A percentile compares a stretch with the other conserved stretches of the same genome.
These are phyloP conservation scores for Ethmia dodecea DNA, from an alignment of 2,888 invertebrate species.

Conservation along the genomic window DNA sequence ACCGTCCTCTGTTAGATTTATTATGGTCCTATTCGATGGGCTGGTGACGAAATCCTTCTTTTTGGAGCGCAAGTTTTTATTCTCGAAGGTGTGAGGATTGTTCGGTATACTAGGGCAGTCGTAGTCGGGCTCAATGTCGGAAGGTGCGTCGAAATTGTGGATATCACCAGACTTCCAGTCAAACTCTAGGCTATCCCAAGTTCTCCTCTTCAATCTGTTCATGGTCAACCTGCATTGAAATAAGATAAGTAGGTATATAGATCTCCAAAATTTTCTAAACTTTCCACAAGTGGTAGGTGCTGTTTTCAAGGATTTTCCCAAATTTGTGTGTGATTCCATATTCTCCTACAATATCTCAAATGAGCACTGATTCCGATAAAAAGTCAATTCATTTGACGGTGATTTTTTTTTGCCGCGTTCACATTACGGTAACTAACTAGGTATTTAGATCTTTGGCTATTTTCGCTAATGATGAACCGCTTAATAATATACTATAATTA, in stretches of 20 bases:
- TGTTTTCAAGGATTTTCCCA: too few relatives aligned
- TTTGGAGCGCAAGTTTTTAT: constrained; percentile 48
- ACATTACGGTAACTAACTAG: too few relatives aligned
- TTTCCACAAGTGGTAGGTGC: too few relatives aligned
- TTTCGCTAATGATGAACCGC: too few relatives aligned
- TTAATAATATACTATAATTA: constrained; percentile 19
- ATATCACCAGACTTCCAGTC: constrained; percentile 72
- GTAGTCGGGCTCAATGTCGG: constrained; percentile 69
- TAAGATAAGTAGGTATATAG: too few relatives aligned
- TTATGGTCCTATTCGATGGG: constrained; percentile 83
- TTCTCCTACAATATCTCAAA: too few relatives aligned
- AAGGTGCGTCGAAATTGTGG: constrained; percentile 69
- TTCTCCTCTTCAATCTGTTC: constrained; percentile 66
- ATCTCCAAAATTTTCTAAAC: too few relatives aligned
- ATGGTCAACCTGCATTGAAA: constrained; percentile 55
- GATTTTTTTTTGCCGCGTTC: too few relatives aligned
- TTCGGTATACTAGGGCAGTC: constrained; percentile 70
- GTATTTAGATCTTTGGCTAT: too few relatives aligned
- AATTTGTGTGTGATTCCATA: too few relatives aligned
- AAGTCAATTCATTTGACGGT: too few relatives aligned
- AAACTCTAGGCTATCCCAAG: constrained; percentile 80
- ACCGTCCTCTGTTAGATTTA: constrained; percentile 84
- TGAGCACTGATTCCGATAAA: too few relatives aligned
- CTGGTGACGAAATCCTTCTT: constrained; percentile 49
- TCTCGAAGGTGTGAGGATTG: constrained; percentile 64